Conservation (phyloP, 2,113 vertebrate genomes). For the Chamaetylas fuelleborni region DNA sequence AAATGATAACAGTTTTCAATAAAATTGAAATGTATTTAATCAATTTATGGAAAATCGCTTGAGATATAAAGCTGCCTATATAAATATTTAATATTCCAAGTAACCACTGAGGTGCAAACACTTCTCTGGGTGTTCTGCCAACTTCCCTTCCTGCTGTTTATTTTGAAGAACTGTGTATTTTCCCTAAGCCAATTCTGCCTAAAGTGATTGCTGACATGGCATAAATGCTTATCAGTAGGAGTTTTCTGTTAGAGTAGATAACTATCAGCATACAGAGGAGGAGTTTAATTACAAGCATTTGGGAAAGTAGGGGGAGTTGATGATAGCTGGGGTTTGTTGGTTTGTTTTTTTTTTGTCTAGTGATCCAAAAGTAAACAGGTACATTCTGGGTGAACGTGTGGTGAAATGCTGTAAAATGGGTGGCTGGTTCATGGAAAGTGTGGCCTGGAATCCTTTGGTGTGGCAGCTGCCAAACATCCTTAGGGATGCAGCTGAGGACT, state of each 20-base stretch:
- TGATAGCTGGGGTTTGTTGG: background rate
- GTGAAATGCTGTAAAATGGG: background rate
- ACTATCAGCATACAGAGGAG: conserved; percentile 21
- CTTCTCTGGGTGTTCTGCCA: conserved; percentile 7
- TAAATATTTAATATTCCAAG: conserved; percentile 52
- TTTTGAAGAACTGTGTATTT: conserved; percentile 31
- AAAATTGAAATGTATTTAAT: background rate
- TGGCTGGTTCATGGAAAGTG: background rate
- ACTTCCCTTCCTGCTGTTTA: conserved; percentile 26
- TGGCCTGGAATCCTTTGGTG: background rate
- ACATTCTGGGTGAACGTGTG: background rate
- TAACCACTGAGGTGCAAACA: conserved; percentile 25
- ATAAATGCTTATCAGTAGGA: conserved; percentile 35
- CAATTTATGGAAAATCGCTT: conserved; percentile 16
- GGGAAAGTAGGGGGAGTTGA: conserved; percentile 41
- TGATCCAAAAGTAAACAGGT: conserved; percentile 24
- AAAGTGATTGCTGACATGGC: conserved; percentile 47
- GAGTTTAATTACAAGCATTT: conserved; percentile 37
- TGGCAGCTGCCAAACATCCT: background rate
- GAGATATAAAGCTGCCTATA: conserved; percentile 23
- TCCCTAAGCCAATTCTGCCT: conserved; percentile 28
- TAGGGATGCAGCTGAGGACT: background rate
- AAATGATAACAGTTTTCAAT: conserved; percentile 3
- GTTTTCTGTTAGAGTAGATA: conserved; percentile 40
- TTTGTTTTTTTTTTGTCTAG: background rate